Percentiles rank a stretch among this genome's conserved stretches.
Conservation (phyloP, 1,140 invertebrate genomes). For the Drosophila bocqueti region DNA sequence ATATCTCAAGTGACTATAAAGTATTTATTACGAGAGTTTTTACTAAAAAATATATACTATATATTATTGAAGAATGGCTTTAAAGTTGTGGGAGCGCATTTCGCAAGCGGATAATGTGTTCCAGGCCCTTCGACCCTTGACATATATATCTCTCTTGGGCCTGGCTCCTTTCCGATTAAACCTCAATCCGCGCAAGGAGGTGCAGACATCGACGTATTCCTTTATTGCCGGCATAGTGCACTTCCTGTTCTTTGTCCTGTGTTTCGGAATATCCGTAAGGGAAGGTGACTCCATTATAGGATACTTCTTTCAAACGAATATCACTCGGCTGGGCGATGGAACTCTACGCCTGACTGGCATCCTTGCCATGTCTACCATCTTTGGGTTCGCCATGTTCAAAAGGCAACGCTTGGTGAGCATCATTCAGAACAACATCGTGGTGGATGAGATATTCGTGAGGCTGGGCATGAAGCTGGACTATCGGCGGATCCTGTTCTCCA, state of each 20-base stretch:
- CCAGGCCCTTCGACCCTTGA: constrained; percentile 73
- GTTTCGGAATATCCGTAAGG: constrained; percentile 63
- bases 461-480: constrained; percentile 80
- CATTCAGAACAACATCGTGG: constrained; percentile 73
- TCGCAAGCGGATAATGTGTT: constrained; percentile 82
- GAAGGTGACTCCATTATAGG: constrained; percentile 81
- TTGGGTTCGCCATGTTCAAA: constrained; percentile 77
- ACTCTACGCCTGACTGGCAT: constrained; percentile 75
- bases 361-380: constrained; percentile 79
- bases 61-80: constrained; percentile 45
- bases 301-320: constrained; percentile 83
- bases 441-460: constrained; percentile 77
- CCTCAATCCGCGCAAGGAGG: constrained; percentile 69
- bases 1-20: neutral
- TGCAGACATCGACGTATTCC: constrained; percentile 72
- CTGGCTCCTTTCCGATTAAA: constrained; percentile 77
- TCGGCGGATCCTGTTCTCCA: constrained; percentile 62
- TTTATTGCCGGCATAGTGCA: constrained; percentile 74
- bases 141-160: constrained; percentile 73
- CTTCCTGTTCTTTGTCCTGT: constrained; percentile 75
- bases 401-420: constrained; percentile 68
- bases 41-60: neutral
- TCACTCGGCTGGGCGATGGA: constrained; percentile 74
- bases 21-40: neutral
- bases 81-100: constrained; percentile 69